phyloP scores from a whole-genome alignment of 2,888 invertebrate genomes.

The Temnothorax ravouxi region DNA sequence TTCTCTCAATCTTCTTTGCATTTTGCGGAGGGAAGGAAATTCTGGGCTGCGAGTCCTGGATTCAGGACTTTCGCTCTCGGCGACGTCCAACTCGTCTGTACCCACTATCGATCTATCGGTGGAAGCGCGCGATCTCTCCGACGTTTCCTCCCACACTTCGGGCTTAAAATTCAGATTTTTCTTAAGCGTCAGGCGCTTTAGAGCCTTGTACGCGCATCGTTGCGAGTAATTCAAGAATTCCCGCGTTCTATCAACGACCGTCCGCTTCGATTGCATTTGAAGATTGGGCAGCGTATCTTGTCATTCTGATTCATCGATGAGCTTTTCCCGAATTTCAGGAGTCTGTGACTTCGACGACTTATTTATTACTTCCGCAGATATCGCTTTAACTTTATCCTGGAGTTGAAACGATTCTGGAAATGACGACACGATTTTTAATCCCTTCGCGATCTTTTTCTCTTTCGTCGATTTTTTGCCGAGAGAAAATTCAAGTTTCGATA shows the following conservation, averaged over 20 bases:
- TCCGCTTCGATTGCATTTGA: conserved; percentile 2
- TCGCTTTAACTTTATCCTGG: background rate
- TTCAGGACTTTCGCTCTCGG: conserved; percentile 45
- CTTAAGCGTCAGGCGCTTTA: conserved; percentile 66
- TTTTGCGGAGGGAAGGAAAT: conserved; percentile 44
- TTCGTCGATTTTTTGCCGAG: background rate
- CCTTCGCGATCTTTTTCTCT: background rate
- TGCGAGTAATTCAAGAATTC: conserved; percentile 61
- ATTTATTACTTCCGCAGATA: background rate
- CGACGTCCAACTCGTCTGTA: conserved; percentile 37
- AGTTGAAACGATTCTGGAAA: background rate
- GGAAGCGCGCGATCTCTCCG: conserved; percentile 31
- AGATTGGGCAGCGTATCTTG: background rate
- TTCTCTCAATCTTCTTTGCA: conserved; percentile 66
- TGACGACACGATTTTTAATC: background rate
- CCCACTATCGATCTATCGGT: conserved; percentile 39
- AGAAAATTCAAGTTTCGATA: background rate
- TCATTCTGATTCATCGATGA: conserved; percentile 25
- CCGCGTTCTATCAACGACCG: conserved; percentile 11
- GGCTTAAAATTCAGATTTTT: conserved; percentile 64
- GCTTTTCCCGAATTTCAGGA: background rate
- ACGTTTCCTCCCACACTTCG: conserved; percentile 2
- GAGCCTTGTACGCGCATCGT: conserved; percentile 72
- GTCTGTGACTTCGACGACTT: background rate
- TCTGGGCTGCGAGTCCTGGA: conserved; percentile 35